Evolutionary conservation across 2,888 invertebrate genomes (phyloP), one percentile per base, ranked within the genome.

Genomic region (Drosophila paucipuncta): DNA sequence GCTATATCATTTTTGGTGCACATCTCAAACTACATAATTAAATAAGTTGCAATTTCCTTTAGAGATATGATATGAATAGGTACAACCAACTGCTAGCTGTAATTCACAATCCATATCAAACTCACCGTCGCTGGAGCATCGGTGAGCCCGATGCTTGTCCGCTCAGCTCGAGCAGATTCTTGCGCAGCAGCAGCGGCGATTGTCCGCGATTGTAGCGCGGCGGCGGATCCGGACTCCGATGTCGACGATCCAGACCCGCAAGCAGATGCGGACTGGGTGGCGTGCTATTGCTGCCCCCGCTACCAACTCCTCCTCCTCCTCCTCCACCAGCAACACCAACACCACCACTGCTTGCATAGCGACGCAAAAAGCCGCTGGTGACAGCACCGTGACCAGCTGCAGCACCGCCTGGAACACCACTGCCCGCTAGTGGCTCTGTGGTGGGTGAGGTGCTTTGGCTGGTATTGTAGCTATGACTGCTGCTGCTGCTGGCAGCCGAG

Each of bases 201-300:
- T 93, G 93, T 0, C 93, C 93, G 16, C 93, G 93, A 91, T 93
- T 93, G 66, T 92, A 93, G 53, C 93, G 94, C 79, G 95, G 95
- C 70, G 95, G 95, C 28, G 95, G 95, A 92, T 95, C 95, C 31
- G 95, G 95, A 86, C 95, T 95, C 76, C 95, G 95, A 90, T 95
- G 95, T 62, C 95, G 80, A 4, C 93, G 86, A 85, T 92, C 92
- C 33, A 92, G 74, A 3, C 91, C 92, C 9, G 92, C 89, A 35
- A 92, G 55, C 35, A 91, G 74, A 73, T 91, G 92, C 2, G 91
- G 91, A 68, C 90, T 91, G 11, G 92, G 89, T n/a, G 88, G 90
- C 7, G 87, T 90, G 58, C 68, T 72, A 55, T 73, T 73, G 62
- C 81, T 72, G 30, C 82, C 67, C 25, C 83, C 35, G 50, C 41